Base-by-base conservation (phyloP, 2,888 invertebrate genomes). In the Spilarctia lutea region DNA sequence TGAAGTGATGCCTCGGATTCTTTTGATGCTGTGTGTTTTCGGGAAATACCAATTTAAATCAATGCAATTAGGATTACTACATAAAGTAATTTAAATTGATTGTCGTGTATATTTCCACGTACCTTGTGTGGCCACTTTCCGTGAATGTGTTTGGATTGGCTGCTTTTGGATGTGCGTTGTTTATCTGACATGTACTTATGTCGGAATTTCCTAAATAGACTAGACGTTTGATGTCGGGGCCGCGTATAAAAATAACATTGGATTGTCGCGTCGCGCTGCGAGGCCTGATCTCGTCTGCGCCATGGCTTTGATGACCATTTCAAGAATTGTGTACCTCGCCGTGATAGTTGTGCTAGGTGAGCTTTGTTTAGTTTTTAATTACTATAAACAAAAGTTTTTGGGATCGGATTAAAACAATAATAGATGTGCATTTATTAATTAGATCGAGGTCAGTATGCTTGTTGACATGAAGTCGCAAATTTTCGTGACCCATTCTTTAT, bases 231-330 rank as follows among this genome's bases (percentile, higher is more conserved):
- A 94, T 94, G 95, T 94, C 93, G 94, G 92, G 94, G 91, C 89
- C 92, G 93, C 87, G 91, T 94, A 91, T 92, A 95, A 94, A 95
- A 95, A 95, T 95, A 95, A 95, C 94, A 93, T 92, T 91, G 91
- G 89, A 88, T 91, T 90, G 89, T 92, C 90, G 91, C 89, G 88
- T 90, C 88, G 88, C 87, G 87, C 90, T 90, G 89, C 89, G 86
- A 91, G 90, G 87, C 85, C 88, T 90, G 89, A 89, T 87, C 89
- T 87, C 90, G 88, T 86, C 87, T 89, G 88, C 87, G 89, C 87
- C 86, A 88, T 89, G 88, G 84, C 86, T 86, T 82, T 89, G 82
- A 90, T 86, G 81, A 93, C 92, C 91, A 86, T 87, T 82, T 80
- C 85, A 65, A 89, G 85, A 75, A 87, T 88, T 79, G 76, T 87